Percentiles rank a stretch among this genome's conserved stretches.
These are phyloP conservation scores for Idaea biselata DNA, from an alignment of 2,888 invertebrate genomes.

Conservation along the genomic window DNA sequence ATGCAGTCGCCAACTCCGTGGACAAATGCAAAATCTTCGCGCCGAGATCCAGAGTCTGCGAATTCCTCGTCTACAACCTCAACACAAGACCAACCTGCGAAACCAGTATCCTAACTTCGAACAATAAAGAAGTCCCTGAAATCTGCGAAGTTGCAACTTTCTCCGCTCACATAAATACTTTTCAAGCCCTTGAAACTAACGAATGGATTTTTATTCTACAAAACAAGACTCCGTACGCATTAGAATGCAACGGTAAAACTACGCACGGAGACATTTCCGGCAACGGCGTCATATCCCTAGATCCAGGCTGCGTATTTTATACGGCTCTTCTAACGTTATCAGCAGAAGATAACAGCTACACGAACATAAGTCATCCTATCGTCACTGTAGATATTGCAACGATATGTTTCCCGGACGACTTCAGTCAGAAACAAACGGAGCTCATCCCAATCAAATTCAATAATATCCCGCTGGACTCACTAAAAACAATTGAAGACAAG, in stretches of 20 bases:
- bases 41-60: constrained; percentile 21
- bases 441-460: constrained; percentile 26
- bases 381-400: constrained; percentile 25
- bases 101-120: constrained; percentile 18
- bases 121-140: constrained; percentile 16
- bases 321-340: constrained; percentile 27
- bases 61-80: constrained; percentile 25
- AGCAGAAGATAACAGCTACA: constrained; percentile 16
- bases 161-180: constrained; percentile 27
- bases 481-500: constrained; percentile 20
- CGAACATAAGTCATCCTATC: constrained; percentile 25
- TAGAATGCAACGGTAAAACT: constrained; percentile 19
- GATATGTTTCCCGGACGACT: constrained; percentile 20
- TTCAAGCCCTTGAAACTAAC: constrained; percentile 22
- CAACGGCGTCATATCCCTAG: constrained; percentile 21
- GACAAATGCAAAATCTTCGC: constrained; percentile 25
- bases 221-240: constrained; percentile 17
- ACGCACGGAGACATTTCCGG: constrained; percentile 20
- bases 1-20: constrained; percentile 27
- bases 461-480: constrained; percentile 21
- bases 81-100: constrained; percentile 25
- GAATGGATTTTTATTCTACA: constrained; percentile 25
- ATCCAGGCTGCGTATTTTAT: constrained; percentile 22
- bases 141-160: constrained; percentile 27
- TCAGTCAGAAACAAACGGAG: constrained; percentile 9